Base-by-base conservation (phyloP, 2,113 vertebrate genomes). In the Scopus umbretta region DNA sequence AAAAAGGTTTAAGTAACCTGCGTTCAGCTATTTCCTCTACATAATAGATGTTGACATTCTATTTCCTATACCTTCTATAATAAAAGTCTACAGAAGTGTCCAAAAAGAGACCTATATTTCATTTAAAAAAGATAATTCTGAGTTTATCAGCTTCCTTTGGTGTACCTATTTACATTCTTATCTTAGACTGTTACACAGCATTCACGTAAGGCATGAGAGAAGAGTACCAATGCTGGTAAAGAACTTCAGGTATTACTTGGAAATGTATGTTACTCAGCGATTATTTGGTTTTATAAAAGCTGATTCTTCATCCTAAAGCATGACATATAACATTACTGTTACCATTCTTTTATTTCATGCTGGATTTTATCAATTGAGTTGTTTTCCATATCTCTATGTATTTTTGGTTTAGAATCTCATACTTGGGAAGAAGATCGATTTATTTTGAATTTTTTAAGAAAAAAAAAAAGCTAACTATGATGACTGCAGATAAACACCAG, bases 401-500 rank as follows among this genome's bases (percentile, higher is more conserved):
- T 88, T 92, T 94, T 66, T 13, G 4, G 23, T 83, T 53, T 58
- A 45, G 23, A 73, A 43, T 53, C 16, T 78, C 53, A 19, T 91
- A 29, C 17, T n/a, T 70, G 5, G 17, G 40, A 65, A 49, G 42
- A 58, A 42, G 26, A 10, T 29, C 20, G 20, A 9, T 43, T 42
- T 75, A 25, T 87, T 93, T 92, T 82, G 1, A 73, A 56, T 62
- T 45, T 3, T n/a, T n/a, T n/a, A n/a, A 5, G n/a, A 27, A 67
- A 58, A 32, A 32, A 32, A 32, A 56, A 27, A 8, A 47, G 10
- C 19, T 22, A 42, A 21, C 14, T n/a, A 4, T 63, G 1, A 5
- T 3, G 0, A 61, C 36, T 81, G 20, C 45, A 58, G 27, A 11
- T 0, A 0, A 29, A 38, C 6, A 42, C 23, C 10, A 32, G 59